phyloP scores from a whole-genome alignment of 2,113 vertebrate species.

The Chelonoidis abingdonii region DNA sequence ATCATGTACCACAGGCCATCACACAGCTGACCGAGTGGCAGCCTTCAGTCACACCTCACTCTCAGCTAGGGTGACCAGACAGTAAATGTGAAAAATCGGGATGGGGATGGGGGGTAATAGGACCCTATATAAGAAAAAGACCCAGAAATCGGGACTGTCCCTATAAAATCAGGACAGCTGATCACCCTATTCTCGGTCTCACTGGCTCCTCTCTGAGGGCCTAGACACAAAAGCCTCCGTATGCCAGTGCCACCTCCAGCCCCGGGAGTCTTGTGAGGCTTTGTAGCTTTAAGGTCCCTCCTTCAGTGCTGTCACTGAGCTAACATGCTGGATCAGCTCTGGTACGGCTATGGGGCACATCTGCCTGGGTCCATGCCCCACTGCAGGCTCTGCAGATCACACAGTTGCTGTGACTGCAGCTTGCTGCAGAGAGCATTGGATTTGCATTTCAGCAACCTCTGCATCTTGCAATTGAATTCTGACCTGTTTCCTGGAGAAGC shows the following conservation, averaged over 20 bases:
- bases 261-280: background rate
- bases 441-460: background rate
- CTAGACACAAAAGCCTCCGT: background rate
- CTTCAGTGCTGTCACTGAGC: background rate
- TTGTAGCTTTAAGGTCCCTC: background rate
- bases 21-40: background rate
- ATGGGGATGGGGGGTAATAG: no score
- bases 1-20: background rate
- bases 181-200: no score
- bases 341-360: background rate
- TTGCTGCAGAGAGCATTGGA: rapidly evolving
- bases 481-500: background rate
- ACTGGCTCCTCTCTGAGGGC: no score
- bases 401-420: background rate
- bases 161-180: no score
- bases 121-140: no score
- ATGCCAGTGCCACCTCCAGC: background rate
- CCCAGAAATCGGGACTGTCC: no score
- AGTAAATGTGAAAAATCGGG: no score
- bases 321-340: background rate
- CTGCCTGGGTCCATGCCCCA: background rate
- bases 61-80: no score
- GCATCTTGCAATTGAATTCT: background rate
- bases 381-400: background rate
- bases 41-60: no score